Base-by-base conservation (phyloP, 2,113 vertebrate genomes). In the Labeo rohita region DNA sequence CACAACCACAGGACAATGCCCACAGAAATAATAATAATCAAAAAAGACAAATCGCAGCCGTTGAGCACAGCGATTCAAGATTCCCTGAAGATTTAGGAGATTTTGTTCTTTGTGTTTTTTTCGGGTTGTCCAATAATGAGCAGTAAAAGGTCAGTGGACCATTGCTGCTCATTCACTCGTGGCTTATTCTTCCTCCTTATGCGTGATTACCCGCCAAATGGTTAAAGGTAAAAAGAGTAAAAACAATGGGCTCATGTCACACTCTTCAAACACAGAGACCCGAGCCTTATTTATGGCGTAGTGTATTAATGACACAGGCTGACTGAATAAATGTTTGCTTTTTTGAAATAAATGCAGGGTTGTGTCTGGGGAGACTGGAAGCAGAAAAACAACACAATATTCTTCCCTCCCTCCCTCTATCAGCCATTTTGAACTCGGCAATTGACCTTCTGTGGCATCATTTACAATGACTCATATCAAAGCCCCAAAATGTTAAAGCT, bases 381-480 rank as follows among this genome's bases (percentile, higher is more conserved):
- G 34, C 65, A 84, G 63, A 83, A 83, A 82, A 73, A 90, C 89
- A 87, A 90, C 90, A 90, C 87, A 91, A 92, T 93, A 91, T 90
- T 89, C 91, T 89, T 89, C 47, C 90, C 85, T 87, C 91, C 87
- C 92, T 87, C 91, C 87, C 92, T 87, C 91, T 89, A 92, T 91
- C 88, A 90, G 93, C 92, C 93, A 93, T 95, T 94, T 93, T 94
- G 93, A 94, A 93, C 93, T 93, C 92, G 81, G 92, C 93, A 93
- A 93, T 94, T 95, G 95, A 96, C 94, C 95, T 95, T 94, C 93
- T 86, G 88, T 89, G 91, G 92, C 94, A 94, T 94, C 95, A 93
- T 95, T 94, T 95, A 94, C 93, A 94, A 93, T 94, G 94, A 95
- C 91, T 94, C 93, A 94, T 91, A 94, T 92, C 91, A 93, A 90